phyloP scores from a whole-genome alignment of 2,113 vertebrate genomes.

The Platysteira castanea region DNA sequence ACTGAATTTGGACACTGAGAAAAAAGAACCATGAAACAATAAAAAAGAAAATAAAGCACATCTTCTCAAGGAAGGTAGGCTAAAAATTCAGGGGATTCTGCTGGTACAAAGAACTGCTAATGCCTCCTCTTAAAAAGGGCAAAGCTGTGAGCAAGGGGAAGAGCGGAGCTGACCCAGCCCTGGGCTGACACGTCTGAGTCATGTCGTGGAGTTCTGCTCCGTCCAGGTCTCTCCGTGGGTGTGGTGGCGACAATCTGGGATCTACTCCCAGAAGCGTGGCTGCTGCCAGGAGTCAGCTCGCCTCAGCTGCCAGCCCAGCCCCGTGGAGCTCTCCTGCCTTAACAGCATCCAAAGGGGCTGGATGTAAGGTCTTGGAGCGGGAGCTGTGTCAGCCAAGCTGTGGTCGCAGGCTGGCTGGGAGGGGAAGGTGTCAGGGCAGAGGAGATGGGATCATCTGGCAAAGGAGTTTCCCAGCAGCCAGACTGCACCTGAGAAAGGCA shows the following conservation, averaged over 20 bases:
- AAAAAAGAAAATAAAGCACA: not conserved
- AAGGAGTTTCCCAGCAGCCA: not conserved
- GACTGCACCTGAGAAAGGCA: not conserved
- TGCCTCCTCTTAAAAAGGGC: not conserved
- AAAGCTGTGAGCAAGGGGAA: not conserved
- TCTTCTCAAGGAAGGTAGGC: not conserved
- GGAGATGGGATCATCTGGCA: not conserved
- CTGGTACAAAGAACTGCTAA: not conserved
- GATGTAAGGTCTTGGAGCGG: not conserved
- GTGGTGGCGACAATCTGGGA: not conserved
- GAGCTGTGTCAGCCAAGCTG: rapidly evolving
- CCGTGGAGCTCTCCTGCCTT: not conserved
- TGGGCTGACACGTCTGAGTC: not conserved
- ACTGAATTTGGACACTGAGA: not conserved
- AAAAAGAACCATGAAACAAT: not conserved
- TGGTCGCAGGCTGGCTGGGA: not conserved
- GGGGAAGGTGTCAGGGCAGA: not conserved
- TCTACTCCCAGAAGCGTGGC: not conserved
- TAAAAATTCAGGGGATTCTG: not conserved
- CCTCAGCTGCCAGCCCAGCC: not conserved
- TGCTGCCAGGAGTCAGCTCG: not conserved
- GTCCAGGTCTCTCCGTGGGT: not conserved
- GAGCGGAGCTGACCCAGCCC: not conserved
- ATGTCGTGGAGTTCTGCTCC: not conserved
- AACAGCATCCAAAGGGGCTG: not conserved